Evolutionary conservation across 2,113 vertebrate genomes (phyloP).

Genomic region (Baryphthengus martii): DNA sequence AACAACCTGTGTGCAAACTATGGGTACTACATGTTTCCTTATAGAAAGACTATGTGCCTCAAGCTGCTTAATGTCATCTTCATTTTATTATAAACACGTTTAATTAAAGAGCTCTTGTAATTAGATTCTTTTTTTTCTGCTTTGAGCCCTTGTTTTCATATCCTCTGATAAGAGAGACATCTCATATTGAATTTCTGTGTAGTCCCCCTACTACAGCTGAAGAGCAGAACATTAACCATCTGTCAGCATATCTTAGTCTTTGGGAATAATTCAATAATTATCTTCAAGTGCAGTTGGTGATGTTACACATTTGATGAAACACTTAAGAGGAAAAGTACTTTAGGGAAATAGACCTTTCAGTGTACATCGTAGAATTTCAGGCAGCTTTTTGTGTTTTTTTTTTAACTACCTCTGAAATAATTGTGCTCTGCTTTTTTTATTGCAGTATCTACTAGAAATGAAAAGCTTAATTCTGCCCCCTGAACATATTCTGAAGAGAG

Average conservation of each 20-base stretch:
- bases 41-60: not conserved
- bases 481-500: slow-evolving; percentile 97
- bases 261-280: slow-evolving; percentile 8
- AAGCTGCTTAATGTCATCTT: not conserved
- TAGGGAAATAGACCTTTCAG: slow-evolving; percentile 10
- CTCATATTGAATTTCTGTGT: not conserved
- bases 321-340: slow-evolving; percentile 10
- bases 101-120: not conserved
- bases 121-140: not conserved
- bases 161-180: not conserved
- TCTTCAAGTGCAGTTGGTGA: slow-evolving; percentile 34
- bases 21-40: not conserved
- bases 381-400: slow-evolving; percentile 1
- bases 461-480: slow-evolving; percentile 98
- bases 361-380: slow-evolving; percentile 7
- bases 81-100: not conserved
- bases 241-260: slow-evolving; percentile 18
- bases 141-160: not conserved
- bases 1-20: not conserved
- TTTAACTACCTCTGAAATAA: slow-evolving; percentile 29
- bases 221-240: slow-evolving; percentile 12
- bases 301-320: slow-evolving; percentile 34
- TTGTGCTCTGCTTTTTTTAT: slow-evolving; percentile 54
- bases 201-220: not conserved
- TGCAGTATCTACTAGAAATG: slow-evolving; percentile 98